A percentile compares a stretch with the other conserved stretches of the same genome.
These are phyloP conservation scores for Diabrotica virgifera DNA, from an alignment of 1,140 invertebrate species.

Conservation along the genomic window DNA sequence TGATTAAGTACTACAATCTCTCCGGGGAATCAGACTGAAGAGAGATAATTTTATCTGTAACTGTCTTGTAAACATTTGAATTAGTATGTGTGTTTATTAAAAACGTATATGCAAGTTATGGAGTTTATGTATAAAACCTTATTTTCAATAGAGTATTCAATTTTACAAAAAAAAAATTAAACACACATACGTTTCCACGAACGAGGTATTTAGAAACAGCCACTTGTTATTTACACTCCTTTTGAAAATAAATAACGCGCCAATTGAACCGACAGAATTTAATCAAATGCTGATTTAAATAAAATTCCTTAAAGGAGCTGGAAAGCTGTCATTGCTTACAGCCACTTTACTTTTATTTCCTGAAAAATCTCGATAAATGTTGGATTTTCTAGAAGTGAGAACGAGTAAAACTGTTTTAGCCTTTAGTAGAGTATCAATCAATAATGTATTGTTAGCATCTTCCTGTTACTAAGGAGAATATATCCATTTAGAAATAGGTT, in stretches of 20 bases:
- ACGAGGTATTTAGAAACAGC: too few species aligned
- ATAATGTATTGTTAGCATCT: slow-evolving; percentile 1
- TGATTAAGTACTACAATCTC: too few species aligned
- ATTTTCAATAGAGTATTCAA: too few species aligned
- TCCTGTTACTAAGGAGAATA: not conserved
- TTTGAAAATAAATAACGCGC: not conserved
- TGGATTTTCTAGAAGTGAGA: not conserved
- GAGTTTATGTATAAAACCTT: too few species aligned
- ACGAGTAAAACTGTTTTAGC: not conserved
- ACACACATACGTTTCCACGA: too few species aligned
- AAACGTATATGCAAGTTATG: too few species aligned
- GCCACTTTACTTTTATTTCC: slow-evolving; percentile 9
- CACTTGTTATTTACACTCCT: too few species aligned
- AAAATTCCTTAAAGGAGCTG: not conserved
- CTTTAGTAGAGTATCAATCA: slow-evolving; percentile 1
- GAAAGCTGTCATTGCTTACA: not conserved
- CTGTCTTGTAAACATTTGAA: too few species aligned
- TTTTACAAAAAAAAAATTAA: too few species aligned
- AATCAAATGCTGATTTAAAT: slow-evolving; percentile 9
- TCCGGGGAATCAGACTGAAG: too few species aligned
- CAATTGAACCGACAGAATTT: slow-evolving; percentile 5
- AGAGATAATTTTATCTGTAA: too few species aligned
- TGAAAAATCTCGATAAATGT: slow-evolving; percentile 5
- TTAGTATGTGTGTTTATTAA: too few species aligned
- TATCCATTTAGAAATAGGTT: not conserved